These are phyloP conservation scores for Spongilla lacustris DNA, from an alignment of 37 sponge, comb jelly and placozoan genomes.

Conservation along the genomic window DNA sequence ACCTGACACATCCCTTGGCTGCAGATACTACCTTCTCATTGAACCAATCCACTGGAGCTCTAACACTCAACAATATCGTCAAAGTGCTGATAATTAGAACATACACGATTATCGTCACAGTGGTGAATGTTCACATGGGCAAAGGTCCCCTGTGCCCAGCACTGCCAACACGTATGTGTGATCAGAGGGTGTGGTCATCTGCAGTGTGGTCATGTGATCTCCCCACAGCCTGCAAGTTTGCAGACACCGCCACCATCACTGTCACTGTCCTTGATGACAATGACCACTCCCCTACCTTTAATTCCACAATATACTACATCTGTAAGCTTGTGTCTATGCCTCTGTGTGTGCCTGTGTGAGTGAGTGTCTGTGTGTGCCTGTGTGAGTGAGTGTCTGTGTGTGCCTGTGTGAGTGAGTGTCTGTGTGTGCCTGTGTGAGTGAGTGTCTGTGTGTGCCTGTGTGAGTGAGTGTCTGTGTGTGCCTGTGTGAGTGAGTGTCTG, in stretches of 20 bases:
- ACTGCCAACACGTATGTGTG: no score
- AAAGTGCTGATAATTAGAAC: background rate
- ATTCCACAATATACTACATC: background rate
- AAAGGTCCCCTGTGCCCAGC: background rate
- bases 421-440: slow-evolving; percentile 9
- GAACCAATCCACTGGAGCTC: background rate
- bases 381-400: background rate
- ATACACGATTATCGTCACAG: background rate
- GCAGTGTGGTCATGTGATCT: no score
- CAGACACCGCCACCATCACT: background rate
- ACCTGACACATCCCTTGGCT: background rate
- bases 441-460: slow-evolving; percentile 6
- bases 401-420: slow-evolving; percentile 2
- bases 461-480: slow-evolving; percentile 3
- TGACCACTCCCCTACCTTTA: slow-evolving; percentile 55
- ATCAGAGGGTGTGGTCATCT: no score
- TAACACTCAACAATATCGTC: background rate
- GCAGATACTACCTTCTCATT: background rate
- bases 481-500: no score
- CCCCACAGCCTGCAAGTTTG: slow-evolving; percentile 23
- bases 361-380: background rate
- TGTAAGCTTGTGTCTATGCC: slow-evolving; percentile 7
- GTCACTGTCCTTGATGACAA: slow-evolving; percentile 46
- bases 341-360: slow-evolving; percentile 1
- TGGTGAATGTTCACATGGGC: background rate